phyloP scores from a whole-genome alignment of 2,888 invertebrate genomes.

The Drepana falcataria region DNA sequence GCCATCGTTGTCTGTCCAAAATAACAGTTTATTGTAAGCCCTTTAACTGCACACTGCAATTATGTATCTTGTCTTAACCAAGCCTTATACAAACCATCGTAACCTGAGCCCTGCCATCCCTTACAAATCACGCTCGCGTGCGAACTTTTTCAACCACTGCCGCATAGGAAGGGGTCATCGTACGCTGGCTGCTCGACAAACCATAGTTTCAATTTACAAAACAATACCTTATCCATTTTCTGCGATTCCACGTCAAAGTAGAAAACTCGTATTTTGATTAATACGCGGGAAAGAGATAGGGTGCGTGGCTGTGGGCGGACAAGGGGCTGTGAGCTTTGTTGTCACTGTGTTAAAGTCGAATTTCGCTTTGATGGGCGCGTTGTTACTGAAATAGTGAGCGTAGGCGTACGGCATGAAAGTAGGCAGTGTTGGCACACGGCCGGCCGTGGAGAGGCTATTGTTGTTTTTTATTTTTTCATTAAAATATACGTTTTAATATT shows the following conservation, averaged over 20 bases:
- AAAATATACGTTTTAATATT: too few species aligned
- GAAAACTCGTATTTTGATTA: conserved; percentile 77
- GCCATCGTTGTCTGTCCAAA: conserved; percentile 60
- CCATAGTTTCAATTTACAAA: conserved; percentile 76
- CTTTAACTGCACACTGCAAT: conserved; percentile 59
- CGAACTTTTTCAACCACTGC: conserved; percentile 10
- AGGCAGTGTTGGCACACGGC: conserved; percentile 69
- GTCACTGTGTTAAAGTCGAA: conserved; percentile 42
- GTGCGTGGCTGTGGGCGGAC: conserved; percentile 38
- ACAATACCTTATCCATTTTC: conserved; percentile 78
- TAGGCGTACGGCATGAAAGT: conserved; percentile 77
- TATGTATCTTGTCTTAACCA: conserved; percentile 69
- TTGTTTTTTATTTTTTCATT: conserved; percentile 9
- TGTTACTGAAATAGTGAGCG: conserved; percentile 71
- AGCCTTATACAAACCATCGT: conserved; percentile 36
- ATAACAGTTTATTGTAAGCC: conserved; percentile 63
- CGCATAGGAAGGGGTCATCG: conserved; percentile 38
- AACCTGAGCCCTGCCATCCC: conserved; percentile 27
- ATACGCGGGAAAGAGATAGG: conserved; percentile 75
- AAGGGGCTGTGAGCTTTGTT: conserved; percentile 40
- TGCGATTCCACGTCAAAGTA: conserved; percentile 76
- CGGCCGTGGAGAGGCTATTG: conserved; percentile 59
- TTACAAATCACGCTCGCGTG: conserved; percentile 23
- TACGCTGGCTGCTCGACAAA: conserved; percentile 49
- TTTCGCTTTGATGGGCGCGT: conserved; percentile 38